Evolutionary conservation across 2,888 invertebrate genomes (phyloP).

Genomic region (Tachina lurida): DNA sequence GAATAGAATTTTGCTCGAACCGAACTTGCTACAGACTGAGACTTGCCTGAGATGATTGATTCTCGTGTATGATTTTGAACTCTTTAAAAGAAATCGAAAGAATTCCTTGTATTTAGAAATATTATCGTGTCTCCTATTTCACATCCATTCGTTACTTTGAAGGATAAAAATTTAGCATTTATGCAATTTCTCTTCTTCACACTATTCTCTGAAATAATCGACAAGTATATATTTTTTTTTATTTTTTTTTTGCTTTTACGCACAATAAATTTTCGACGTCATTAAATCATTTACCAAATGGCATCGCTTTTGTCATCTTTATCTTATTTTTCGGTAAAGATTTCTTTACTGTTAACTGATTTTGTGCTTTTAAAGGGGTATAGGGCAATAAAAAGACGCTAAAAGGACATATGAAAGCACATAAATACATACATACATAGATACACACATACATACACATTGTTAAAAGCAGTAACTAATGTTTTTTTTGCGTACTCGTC

Average conservation of each 20-base stretch:
- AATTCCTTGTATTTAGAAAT: too few species aligned
- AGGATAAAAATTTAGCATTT: not conserved
- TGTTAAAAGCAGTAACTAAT: conserved; percentile 7
- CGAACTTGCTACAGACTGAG: too few species aligned
- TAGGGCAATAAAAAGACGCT: conserved; percentile 7
- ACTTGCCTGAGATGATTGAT: too few species aligned
- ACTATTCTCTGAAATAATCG: not conserved
- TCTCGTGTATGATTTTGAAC: too few species aligned
- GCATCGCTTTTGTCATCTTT: conserved; percentile 66
- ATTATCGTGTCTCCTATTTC: not conserved
- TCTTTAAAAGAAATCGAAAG: too few species aligned
- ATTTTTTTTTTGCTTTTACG: conserved; percentile 75
- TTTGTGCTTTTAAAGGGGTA: conserved; percentile 16
- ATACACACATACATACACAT: not conserved
- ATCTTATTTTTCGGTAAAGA: conserved; percentile 15
- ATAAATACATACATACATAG: too few species aligned
- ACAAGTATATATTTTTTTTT: conserved; percentile 39
- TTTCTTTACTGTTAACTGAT: conserved; percentile 25
- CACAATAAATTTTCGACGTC: conserved; percentile 81
- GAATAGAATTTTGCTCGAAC: too few species aligned
- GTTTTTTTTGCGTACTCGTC: conserved; percentile 9
- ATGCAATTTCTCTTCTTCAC: conserved; percentile 29
- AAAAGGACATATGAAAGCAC: not conserved
- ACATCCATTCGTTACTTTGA: not conserved
- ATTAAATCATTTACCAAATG: conserved; percentile 79